Conservation (phyloP, 2,888 invertebrate genomes). For the Campaea margaritaria region DNA sequence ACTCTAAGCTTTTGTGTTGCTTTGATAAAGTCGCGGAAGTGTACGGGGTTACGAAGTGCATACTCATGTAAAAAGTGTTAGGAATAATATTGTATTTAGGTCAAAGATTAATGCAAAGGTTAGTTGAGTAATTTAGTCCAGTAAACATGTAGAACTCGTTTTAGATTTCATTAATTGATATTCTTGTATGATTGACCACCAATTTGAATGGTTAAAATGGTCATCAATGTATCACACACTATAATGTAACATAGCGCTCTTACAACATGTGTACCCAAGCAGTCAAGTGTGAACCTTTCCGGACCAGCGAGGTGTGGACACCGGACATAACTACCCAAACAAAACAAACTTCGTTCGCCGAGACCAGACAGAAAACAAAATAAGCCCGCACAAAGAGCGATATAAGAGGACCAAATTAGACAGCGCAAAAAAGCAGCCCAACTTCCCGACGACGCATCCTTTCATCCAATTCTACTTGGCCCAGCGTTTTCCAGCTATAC, state of each 20-base stretch:
- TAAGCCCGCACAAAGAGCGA: constrained; percentile 12
- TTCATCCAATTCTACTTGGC: constrained; percentile 37
- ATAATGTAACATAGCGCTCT: neutral
- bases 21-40: constrained; percentile 32
- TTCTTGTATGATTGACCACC: neutral
- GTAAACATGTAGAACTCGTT: too few relatives aligned
- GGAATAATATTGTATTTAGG: neutral
- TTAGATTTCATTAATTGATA: too few relatives aligned
- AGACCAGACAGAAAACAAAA: constrained; percentile 18
- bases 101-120: neutral
- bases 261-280: constrained; percentile 19
- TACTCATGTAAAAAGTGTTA: neutral
- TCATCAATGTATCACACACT: too few relatives aligned
- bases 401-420: constrained; percentile 12
- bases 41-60: constrained; percentile 22
- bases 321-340: constrained; percentile 10
- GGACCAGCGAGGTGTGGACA: constrained; percentile 22
- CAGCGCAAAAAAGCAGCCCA: constrained; percentile 19
- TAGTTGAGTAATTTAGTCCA: too few relatives aligned
- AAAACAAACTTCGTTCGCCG: constrained; percentile 12
- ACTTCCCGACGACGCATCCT: constrained; percentile 35
- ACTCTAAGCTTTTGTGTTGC: constrained; percentile 43
- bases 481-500: constrained; percentile 25
- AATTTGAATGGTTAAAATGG: too few relatives aligned
- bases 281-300: constrained; percentile 34